phyloP scores from a whole-genome alignment of 2,113 vertebrate genomes.

The Odobenus rosmarus region DNA sequence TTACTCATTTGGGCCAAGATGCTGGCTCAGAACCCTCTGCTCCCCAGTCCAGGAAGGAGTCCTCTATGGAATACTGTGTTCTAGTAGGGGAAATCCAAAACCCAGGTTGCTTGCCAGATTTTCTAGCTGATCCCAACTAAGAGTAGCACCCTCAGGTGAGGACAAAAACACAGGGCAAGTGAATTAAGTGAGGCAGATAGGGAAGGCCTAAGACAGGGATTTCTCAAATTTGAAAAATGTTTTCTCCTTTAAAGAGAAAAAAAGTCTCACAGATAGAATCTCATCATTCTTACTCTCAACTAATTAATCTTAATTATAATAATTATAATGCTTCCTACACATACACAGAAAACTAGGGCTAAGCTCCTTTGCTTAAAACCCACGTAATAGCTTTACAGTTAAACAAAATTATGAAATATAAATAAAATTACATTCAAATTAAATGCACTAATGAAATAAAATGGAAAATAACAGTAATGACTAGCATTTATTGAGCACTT shows the following conservation, averaged over 20 bases:
- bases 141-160: not conserved
- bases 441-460: conserved; percentile 2
- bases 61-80: not conserved
- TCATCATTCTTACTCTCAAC: not conserved
- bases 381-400: not conserved
- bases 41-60: not conserved
- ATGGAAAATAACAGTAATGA: not conserved
- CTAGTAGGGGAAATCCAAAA: not conserved
- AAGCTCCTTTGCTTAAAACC: not conserved
- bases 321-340: conserved; percentile 4
- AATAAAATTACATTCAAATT: conserved; percentile 24
- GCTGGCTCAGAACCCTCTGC: not conserved
- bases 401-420: conserved; percentile 39
- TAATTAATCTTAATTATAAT: not conserved
- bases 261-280: not conserved
- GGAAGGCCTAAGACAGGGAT: not conserved
- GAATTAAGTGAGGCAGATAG: not conserved
- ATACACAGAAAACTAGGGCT: not conserved
- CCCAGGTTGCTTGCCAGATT: not conserved
- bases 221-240: conserved; percentile 2
- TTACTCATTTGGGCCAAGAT: not conserved
- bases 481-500: not conserved
- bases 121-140: not conserved
- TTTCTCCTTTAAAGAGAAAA: not conserved
- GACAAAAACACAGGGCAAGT: not conserved